A percentile compares a stretch with the other conserved stretches of the same genome.
These are phyloP conservation scores for Melieria omissa DNA, from an alignment of 2,888 invertebrate species.

Conservation along the genomic window DNA sequence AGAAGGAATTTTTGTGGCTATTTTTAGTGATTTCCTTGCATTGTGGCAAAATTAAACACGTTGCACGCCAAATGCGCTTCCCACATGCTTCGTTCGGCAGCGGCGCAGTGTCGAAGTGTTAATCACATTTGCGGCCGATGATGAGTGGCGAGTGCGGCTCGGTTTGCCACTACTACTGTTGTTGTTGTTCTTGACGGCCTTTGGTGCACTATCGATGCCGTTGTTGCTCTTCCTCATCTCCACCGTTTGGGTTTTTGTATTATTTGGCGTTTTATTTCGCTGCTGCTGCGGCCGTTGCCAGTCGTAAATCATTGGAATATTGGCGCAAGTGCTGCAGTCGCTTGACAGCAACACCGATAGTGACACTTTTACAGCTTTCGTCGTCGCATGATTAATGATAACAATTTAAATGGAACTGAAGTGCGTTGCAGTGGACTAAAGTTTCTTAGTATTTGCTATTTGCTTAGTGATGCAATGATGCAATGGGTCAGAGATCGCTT, in stretches of 20 bases:
- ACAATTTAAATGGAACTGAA: constrained; percentile 3
- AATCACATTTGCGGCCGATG: constrained; percentile 30
- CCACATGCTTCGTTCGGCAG: constrained; percentile 14
- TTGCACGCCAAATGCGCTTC: background rate
- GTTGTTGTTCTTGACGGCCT: constrained; percentile 6
- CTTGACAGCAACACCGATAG: constrained; percentile 35
- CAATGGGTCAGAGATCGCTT: too few species aligned
- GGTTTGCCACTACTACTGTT: background rate
- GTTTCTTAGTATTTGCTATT: too few species aligned
- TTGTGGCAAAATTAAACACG: background rate
- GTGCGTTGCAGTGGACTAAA: too few species aligned
- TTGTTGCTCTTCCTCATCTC: constrained; percentile 11
- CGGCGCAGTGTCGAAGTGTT: constrained; percentile 25
- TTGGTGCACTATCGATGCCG: background rate
- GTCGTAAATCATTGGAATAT: constrained; percentile 31
- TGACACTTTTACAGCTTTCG: constrained; percentile 32
- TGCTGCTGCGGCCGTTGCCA: constrained; percentile 16
- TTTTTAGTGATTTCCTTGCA: background rate
- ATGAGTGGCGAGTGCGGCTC: constrained; percentile 18
- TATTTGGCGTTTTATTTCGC: background rate
- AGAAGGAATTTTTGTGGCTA: background rate
- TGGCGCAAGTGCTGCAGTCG: constrained; percentile 29
- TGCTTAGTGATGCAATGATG: too few species aligned
- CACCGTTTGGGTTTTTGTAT: background rate
- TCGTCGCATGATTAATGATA: constrained; percentile 31